Evolutionary conservation across 1,140 invertebrate genomes (phyloP).

Genomic region (Amphibalanus amphitrite): DNA sequence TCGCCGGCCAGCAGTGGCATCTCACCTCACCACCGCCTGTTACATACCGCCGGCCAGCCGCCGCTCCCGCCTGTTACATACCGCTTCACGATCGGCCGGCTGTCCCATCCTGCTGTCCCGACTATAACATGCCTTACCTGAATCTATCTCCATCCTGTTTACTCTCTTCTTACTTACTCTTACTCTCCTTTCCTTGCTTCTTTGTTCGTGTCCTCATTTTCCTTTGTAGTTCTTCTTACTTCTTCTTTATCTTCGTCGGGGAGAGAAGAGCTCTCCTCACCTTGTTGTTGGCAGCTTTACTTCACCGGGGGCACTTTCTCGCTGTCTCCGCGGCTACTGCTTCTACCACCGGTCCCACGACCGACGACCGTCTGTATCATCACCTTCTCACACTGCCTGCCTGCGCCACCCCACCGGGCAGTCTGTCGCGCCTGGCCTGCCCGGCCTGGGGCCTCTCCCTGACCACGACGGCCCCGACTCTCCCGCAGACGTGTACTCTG

Average conservation of each 20-base stretch:
- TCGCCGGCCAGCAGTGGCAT: not conserved
- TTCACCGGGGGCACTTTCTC: too few relatives aligned
- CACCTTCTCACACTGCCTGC: too few relatives aligned
- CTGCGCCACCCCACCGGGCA: not conserved
- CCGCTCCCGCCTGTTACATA: not conserved
- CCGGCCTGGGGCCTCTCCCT: not conserved
- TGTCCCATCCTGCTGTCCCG: not conserved
- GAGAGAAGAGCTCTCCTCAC: too few relatives aligned
- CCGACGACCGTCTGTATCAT: too few relatives aligned
- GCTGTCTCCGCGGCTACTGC: not conserved
- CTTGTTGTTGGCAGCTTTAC: too few relatives aligned
- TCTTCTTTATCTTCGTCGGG: too few relatives aligned
- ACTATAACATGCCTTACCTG: conserved; percentile 7
- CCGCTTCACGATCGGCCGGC: too few relatives aligned
- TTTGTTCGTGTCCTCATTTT: too few relatives aligned
- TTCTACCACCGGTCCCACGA: not conserved
- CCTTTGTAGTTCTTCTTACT: too few relatives aligned
- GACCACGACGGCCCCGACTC: conserved; percentile 6
- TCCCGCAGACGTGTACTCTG: conserved; percentile 52
- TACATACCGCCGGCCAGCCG: not conserved
- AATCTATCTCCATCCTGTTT: not conserved
- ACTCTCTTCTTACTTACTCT: too few relatives aligned
- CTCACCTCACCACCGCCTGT: not conserved
- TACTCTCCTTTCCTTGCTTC: too few relatives aligned
- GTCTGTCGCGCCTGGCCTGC: not conserved